Conservation (phyloP, 1,140 invertebrate species). For the Apis cerana region DNA sequence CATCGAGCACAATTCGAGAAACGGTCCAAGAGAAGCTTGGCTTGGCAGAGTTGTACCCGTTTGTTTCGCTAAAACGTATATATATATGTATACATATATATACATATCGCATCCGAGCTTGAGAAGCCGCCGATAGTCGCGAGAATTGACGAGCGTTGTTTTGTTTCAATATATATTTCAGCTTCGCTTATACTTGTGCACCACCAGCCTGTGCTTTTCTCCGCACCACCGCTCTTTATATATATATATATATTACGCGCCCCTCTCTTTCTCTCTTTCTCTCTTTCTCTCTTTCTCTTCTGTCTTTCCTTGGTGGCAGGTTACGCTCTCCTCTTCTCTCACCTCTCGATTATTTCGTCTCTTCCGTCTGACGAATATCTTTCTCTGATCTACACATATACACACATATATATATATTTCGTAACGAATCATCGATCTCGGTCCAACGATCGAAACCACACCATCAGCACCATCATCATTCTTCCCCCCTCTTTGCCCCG, state of each 20-base stretch:
- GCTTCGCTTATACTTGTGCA: conserved; percentile 38
- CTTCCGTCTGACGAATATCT: background rate
- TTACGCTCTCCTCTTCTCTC: background rate
- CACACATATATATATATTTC: no score
- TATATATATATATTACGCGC: background rate
- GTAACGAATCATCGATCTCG: no score
- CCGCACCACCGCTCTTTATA: background rate
- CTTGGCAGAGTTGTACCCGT: conserved; percentile 28
- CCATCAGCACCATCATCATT: no score
- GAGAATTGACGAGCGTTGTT: background rate
- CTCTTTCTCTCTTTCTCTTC: background rate
- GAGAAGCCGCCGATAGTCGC: no score
- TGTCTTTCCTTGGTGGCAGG: background rate
- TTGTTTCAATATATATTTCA: background rate
- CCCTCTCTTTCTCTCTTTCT: background rate
- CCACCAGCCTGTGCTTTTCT: conserved; percentile 17
- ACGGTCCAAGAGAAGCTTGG: conserved; percentile 17
- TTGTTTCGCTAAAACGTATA: conserved; percentile 18
- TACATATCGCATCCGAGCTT: conserved; percentile 4
- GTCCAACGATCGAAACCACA: no score
- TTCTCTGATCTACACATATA: background rate
- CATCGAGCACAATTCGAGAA: conserved; percentile 61
- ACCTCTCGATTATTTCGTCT: background rate
- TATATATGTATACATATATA: background rate
- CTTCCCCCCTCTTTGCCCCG: no score